Evolutionary conservation across 2,113 vertebrate genomes (phyloP).

Genomic region (Crotalus viridis): DNA sequence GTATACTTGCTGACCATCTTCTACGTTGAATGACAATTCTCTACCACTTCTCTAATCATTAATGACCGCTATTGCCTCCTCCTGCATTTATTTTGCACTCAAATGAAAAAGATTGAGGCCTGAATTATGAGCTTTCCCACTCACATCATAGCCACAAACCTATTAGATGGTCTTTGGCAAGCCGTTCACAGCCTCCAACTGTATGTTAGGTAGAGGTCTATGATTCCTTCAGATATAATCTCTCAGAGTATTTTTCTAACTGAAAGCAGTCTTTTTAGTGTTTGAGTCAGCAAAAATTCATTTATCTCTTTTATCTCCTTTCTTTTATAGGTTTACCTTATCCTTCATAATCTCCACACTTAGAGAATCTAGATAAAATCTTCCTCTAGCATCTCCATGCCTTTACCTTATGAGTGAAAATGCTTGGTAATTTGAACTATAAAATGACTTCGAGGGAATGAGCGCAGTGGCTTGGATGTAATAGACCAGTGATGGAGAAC

Average conservation of each 20-base stretch:
- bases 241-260: background rate
- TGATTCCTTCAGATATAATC: background rate
- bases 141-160: background rate
- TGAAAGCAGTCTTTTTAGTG: background rate
- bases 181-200: background rate
- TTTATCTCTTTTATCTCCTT: background rate
- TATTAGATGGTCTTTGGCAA: background rate
- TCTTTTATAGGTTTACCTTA: background rate
- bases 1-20: background rate
- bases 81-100: background rate
- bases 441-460: background rate
- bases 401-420: background rate
- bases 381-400: background rate
- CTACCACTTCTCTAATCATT: slow-evolving; percentile 1
- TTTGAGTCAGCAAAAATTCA: background rate
- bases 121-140: background rate
- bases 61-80: background rate
- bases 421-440: background rate
- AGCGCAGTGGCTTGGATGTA: background rate
- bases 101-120: background rate
- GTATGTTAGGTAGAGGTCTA: background rate
- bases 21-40: slow-evolving; percentile 4
- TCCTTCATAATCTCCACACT: background rate
- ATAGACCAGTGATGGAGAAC: background rate
- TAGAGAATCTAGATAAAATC: background rate